Evolutionary conservation across 2,888 invertebrate genomes (phyloP), one percentile per base, ranked within the genome.

Genomic region (Acleris sparsana): DNA sequence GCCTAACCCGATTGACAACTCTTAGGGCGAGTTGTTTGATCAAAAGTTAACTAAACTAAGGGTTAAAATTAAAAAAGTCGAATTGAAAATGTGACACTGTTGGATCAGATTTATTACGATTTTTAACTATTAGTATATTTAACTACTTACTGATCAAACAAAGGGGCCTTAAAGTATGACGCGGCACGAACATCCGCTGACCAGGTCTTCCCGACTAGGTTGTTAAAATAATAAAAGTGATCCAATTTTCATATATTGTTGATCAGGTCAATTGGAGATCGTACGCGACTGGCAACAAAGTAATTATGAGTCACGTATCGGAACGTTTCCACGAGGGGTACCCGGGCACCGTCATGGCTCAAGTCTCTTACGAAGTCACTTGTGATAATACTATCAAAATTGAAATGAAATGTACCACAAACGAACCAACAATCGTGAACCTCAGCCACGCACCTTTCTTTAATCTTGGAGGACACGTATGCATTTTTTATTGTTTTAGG

Each of bases 371-470:
- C 79, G 94, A 94, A 72, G 93, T 98, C 20, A 95, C 94, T 7
- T 94, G 94, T 29, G 94, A 96, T 70, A 97, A 97, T 80, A 94
- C 95, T 68, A 90, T 99, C 51, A 88, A 94, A 67, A 94, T 98
- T 5, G 94, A 95, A 69, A 97, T 96, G 93, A 94, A 93, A 71
- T 97, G 97, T 18, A 94, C 94, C 3, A 94, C 96, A 3, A 95
- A 95, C 11, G 96, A 96, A 79, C 94, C 96, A 0, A 98, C 98
- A 0, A 95, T 96, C 16, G 93, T 99, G 69, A 98, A 97, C 85
- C 88, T 99, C 63, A 97, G 97, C 55, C 97, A 96, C 84, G 96
- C 98, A 79, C 95, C 96, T 1, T 99, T 97, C 84, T 98, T 99
- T 86, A 99, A 99, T 88, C 93, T 99, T 49, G 97, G 95, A 57